Evolutionary conservation across 2,113 vertebrate genomes (phyloP), one percentile per base, ranked within the genome.

Genomic region (Butastur rufipennis): DNA sequence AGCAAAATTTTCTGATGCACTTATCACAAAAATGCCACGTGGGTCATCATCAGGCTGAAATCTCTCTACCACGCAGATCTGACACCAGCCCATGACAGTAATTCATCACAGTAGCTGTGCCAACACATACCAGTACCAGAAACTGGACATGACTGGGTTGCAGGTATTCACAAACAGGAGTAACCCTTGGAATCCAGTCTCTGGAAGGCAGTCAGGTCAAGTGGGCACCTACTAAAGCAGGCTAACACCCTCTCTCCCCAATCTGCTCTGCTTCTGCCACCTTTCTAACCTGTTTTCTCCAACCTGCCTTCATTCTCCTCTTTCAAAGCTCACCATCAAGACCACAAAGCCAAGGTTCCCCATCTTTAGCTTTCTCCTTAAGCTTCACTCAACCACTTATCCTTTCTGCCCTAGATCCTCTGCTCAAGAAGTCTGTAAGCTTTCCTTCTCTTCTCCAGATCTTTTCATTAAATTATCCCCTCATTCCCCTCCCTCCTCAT

Each of bases 141-240:
- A 74, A 13, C 6, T 1, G 12, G 50, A 8, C 40, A 8, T 0
- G 0, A 53, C 38, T 23, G 73, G 29, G 65, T 11, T 40, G 55
- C 4, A 81, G 62, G n/a, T 10, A 16, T 0, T 17, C 32, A 23
- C 50, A 9, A 77, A 31, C 0, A 5, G n/a, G 27, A 61, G 25
- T 6, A 38, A n/a, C 7, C 2, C 65, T 40, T 5, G 2, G 26
- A 71, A 59, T 29, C 3, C 71, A 29, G 9, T 6, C 73, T 56
- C 38, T 32, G 78, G 74, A 43, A 32, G 42, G 68, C 23, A 38
- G 31, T 0, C 32, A 11, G 66, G 19, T 10, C 19, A 42, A 50
- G 26, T 3, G 34, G 56, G 27, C 3, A 10, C 25, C 40, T 11
- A 9, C 36, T 13, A 53, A 5, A 45, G 31, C 31, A 38, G 23